Evolutionary conservation across 2,888 invertebrate genomes (phyloP).

Genomic region (Hydropsyche betteni): DNA sequence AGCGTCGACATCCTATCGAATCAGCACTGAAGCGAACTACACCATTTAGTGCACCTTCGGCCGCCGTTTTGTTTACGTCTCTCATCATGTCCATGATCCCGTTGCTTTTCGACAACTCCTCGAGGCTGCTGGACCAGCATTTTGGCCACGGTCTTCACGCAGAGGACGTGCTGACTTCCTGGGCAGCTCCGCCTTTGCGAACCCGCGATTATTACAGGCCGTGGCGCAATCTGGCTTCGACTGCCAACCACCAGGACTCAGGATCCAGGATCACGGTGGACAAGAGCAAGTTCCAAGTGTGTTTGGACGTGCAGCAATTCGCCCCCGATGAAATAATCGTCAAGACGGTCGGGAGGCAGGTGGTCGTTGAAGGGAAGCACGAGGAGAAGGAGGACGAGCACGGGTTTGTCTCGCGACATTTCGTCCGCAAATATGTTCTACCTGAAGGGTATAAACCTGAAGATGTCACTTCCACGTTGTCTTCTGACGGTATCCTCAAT

Average conservation of each 20-base stretch:
- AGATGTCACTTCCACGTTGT: slow-evolving; percentile 56
- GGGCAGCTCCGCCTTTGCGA: slow-evolving; percentile 52
- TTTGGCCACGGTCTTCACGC: slow-evolving; percentile 55
- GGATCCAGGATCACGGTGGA: slow-evolving; percentile 53
- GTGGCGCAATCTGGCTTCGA: slow-evolving; percentile 53
- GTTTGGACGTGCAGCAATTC: slow-evolving; percentile 75
- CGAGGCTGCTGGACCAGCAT: slow-evolving; percentile 54
- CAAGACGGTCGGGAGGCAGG: slow-evolving; percentile 69
- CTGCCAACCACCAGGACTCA: slow-evolving; percentile 54
- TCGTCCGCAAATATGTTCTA: slow-evolving; percentile 61
- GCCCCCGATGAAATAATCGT: slow-evolving; percentile 74
- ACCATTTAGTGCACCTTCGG: slow-evolving; percentile 51
- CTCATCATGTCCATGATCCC: slow-evolving; percentile 53
- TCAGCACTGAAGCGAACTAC: slow-evolving; percentile 48
- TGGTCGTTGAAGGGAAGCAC: slow-evolving; percentile 69
- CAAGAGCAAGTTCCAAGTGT: slow-evolving; percentile 64
- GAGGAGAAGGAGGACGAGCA: slow-evolving; percentile 63
- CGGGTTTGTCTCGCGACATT: slow-evolving; percentile 62
- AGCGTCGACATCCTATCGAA: slow-evolving; percentile 47
- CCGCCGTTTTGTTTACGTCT: slow-evolving; percentile 31
- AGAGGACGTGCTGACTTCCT: slow-evolving; percentile 53
- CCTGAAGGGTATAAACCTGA: slow-evolving; percentile 57
- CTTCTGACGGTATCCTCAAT: slow-evolving; percentile 56
- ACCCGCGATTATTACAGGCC: slow-evolving; percentile 55
- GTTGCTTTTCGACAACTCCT: slow-evolving; percentile 52